phyloP scores from a whole-genome alignment of 2,888 invertebrate species.

The Lysandra coridon region DNA sequence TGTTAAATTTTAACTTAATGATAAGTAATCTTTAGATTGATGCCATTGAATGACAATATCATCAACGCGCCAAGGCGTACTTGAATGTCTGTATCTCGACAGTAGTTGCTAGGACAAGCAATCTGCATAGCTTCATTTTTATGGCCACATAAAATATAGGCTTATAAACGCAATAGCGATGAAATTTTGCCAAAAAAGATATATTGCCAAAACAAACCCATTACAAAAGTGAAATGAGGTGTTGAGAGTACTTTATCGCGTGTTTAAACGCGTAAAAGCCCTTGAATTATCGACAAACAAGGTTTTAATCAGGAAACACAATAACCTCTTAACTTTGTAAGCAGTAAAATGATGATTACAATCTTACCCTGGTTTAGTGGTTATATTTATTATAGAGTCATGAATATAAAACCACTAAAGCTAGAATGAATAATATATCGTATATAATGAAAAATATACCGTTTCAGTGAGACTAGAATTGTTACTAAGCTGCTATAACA shows the following conservation, averaged over 20 bases:
- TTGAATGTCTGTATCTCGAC: background rate
- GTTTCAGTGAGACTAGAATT: no score
- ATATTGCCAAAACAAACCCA: conserved; percentile 8
- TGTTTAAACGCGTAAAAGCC: conserved; percentile 1
- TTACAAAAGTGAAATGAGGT: conserved; percentile 24
- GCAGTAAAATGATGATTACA: background rate
- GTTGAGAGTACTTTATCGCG: conserved; percentile 13
- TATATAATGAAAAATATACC: no score
- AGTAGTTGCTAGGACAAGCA: background rate
- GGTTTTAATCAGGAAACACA: background rate
- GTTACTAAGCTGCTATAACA: no score
- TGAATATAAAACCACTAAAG: no score
- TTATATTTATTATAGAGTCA: background rate
- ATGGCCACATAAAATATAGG: background rate
- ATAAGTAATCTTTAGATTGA: no score
- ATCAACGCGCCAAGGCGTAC: background rate
- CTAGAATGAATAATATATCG: no score
- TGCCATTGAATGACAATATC: background rate
- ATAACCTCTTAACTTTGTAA: conserved; percentile 2
- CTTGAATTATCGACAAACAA: conserved; percentile 9
- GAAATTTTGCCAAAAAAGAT: background rate
- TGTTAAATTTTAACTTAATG: no score
- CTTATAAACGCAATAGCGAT: background rate
- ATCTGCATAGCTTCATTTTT: background rate
- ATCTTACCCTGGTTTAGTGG: background rate